Base-by-base conservation (phyloP, 2,113 vertebrate species). In the Camelus dromedarius region DNA sequence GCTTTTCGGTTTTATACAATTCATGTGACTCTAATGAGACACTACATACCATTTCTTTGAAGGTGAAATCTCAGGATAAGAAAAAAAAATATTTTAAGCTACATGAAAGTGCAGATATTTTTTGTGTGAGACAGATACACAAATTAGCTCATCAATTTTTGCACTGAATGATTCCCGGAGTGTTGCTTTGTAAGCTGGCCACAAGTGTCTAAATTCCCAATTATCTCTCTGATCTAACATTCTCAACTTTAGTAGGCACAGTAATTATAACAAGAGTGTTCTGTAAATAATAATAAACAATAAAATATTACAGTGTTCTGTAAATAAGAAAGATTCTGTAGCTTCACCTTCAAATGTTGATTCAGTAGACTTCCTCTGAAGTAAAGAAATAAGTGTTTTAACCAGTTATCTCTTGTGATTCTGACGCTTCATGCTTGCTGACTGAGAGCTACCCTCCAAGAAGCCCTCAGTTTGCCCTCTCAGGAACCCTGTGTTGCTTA, bases 1-100 rank as follows among this genome's bases (percentile, higher is more conserved):
- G 5, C 32, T 50, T 96, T 88, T 54, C 50, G 69, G 52, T 76
- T 86, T 92, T 80, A 13, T 38, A 28, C 1, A 82, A 26, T 52
- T 81, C 28, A 76, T 30, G 75, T 89, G n/a, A 69, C 75, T 93
- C 13, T 91, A 96, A 92, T 73, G 79, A 96, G 83, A 96, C 79
- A 89, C 95, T 95, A 80, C 54, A 94, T 96, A 77, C 15, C 28
- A 85, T 95, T 96, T 95, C 26, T 73, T 56, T 89, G 50, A 82
- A 92, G 11, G 83, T 90, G 58, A 91, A 95, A 92, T 92, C 67
- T 93, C 56, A 94, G 32, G 6, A 62, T 69, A 85, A 91, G 54
- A 28, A 75, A 94, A 92, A 26, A 64, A 60, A 6, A 26, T 79
- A 94, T 92, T 95, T 67, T 95, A 86, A 95, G 87, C 70, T 1